A percentile compares a stretch with the other conserved stretches of the same genome.
Conservation (phyloP, 2,113 vertebrate species). For the Centropristis striata region DNA sequence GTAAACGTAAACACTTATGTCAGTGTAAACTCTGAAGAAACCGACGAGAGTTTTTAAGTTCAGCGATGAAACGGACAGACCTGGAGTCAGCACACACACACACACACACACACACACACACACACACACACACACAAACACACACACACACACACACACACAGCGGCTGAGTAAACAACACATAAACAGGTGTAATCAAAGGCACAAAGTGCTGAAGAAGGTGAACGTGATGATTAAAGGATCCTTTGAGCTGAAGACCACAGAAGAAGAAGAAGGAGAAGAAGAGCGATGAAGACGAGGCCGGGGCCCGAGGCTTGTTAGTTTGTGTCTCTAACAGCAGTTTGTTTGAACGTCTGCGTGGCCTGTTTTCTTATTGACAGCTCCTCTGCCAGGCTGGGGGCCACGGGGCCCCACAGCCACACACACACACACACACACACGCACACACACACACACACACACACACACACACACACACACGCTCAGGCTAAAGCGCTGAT, state of each 20-base stretch:
- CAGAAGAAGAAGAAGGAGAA: slow-evolving; percentile 49
- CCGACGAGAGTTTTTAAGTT: slow-evolving; percentile 54
- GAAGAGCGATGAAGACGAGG: slow-evolving; percentile 38
- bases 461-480: too few relatives aligned
- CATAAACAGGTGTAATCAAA: slow-evolving; percentile 82
- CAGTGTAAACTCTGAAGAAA: slow-evolving; percentile 67
- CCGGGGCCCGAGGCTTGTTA: slow-evolving; percentile 69
- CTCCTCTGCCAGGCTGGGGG: slow-evolving; percentile 59
- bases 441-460: too few relatives aligned
- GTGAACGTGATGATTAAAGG: slow-evolving; percentile 78
- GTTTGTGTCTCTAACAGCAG: slow-evolving; percentile 81
- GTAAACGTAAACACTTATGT: slow-evolving; percentile 63
- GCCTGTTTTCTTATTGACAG: slow-evolving; percentile 68
- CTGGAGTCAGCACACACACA: slow-evolving; percentile 82
- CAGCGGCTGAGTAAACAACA: slow-evolving; percentile 78
- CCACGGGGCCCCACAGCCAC: too few relatives aligned
- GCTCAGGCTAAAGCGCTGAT: slow-evolving; percentile 84
- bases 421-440: too few relatives aligned
- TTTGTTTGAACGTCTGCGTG: slow-evolving; percentile 74
- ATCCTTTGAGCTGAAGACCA: slow-evolving; percentile 73
- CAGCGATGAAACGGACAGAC: slow-evolving; percentile 65
- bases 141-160: slow-evolving; percentile 20
- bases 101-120: slow-evolving; percentile 65
- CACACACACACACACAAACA: slow-evolving; percentile 20
- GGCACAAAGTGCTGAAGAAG: slow-evolving; percentile 79